Evolutionary conservation across 2,797 vertebrate species (phyloP), one percentile per base, ranked within the genome.

Genomic region (Botia almorhae): DNA sequence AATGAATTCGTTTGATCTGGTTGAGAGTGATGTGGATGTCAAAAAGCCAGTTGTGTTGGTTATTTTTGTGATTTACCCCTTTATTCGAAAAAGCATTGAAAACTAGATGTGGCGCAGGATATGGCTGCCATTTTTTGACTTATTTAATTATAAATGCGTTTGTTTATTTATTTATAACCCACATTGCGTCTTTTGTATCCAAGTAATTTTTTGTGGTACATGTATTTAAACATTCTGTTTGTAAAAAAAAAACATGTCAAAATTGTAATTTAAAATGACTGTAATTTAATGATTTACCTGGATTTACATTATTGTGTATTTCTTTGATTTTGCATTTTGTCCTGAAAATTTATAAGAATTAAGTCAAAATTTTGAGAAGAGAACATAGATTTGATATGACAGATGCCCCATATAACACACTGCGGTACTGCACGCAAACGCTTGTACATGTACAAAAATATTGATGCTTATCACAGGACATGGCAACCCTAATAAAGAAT

Each of bases 111-210:
- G 83, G 84, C 81, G 85, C 85, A 86, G 71, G 75, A 86, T 81
- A 86, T 84, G 85, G 78, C 85, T 83, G 85, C 81, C 78, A 46
- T 76, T 74, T 74, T 83, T 50, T 13, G 50, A 84, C 36, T 84
- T 84, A 86, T 86, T 84, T 84, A 84, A 81, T 84, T 86, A 86
- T 86, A 82, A 83, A 69, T 72, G 51, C 74, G 64, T 72, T 80
- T 86, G 77, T 84, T 85, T 82, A 84, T 85, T 85, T 82, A 82
- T 85, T 82, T 82, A 29, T 70, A 33, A 3, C 53, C 12, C 56
- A 74, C 29, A 70, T 39, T 83, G 80, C 48, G 7, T 71, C 29
- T 56, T 82, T 58, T 48, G 14, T n/a, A 19, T 56, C 26, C 7
- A 14, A 16, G 63, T 7, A 8, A 48, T 53, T 51, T 14, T 21